A percentile compares a stretch with the other conserved stretches of the same genome.
These are phyloP conservation scores for Melipona quadrifasciata DNA, from an alignment of 1,140 invertebrate species.

Conservation along the genomic window DNA sequence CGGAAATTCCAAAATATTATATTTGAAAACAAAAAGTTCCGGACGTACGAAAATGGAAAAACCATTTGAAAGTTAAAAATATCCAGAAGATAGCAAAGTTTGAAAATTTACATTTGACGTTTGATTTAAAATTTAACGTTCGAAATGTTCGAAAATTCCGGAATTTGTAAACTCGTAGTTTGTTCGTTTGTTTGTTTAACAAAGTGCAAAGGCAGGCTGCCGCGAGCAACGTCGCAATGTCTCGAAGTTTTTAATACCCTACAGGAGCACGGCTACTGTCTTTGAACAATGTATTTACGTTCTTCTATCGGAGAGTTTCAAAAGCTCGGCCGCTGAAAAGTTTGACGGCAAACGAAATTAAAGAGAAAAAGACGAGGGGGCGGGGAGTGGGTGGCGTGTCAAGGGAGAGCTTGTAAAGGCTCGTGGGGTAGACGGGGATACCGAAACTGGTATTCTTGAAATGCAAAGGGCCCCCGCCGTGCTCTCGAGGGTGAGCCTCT, in stretches of 20 bases:
- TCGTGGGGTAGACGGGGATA: constrained; percentile 44
- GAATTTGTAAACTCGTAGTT: neutral
- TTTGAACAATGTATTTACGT: constrained; percentile 47
- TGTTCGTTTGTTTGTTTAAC: neutral
- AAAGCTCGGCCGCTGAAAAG: constrained; percentile 58
- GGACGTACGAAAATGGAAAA: too few relatives aligned
- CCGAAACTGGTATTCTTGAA: constrained; percentile 73
- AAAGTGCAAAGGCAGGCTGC: neutral
- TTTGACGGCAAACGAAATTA: constrained; percentile 73
- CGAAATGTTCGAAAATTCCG: neutral
- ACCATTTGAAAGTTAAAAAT: too few relatives aligned
- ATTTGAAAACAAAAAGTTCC: too few relatives aligned
- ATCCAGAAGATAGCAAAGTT: too few relatives aligned
- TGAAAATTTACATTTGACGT: too few relatives aligned
- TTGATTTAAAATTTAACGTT: too few relatives aligned
- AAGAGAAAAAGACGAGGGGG: constrained; percentile 45
- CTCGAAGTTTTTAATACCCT: constrained; percentile 15
- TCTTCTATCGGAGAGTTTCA: constrained; percentile 38
- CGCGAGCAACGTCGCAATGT: neutral
- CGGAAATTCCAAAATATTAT: too few relatives aligned
- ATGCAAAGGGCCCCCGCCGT: constrained; percentile 63
- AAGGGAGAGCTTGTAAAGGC: constrained; percentile 52
- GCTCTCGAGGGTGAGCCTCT: constrained; percentile 44
- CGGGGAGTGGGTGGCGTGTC: constrained; percentile 4
- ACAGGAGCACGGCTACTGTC: neutral